Conservation (phyloP, 2,113 vertebrate genomes). For the Scophthalmus maximus region DNA sequence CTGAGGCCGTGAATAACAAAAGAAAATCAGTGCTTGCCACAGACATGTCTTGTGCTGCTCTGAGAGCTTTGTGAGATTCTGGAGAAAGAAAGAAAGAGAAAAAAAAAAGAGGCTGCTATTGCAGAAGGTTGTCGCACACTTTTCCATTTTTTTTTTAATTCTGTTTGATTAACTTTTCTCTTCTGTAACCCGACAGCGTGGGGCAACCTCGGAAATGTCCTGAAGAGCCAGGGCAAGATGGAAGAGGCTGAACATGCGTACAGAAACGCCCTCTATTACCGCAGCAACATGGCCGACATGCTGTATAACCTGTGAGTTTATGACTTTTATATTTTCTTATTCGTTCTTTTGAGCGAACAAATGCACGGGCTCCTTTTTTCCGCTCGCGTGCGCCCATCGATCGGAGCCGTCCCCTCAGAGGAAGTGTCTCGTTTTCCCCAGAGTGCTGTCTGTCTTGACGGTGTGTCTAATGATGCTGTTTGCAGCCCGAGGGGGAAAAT, state of each 20-base stretch:
- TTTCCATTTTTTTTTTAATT: no score
- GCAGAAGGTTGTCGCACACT: not conserved
- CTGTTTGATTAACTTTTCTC: conserved; percentile 36
- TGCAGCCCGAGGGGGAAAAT: conserved; percentile 37
- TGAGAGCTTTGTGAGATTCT: conserved; percentile 4
- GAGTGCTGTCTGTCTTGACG: conserved; percentile 48
- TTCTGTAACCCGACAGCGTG: conserved; percentile 86
- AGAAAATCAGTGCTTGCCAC: conserved; percentile 26
- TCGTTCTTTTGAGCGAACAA: not conserved
- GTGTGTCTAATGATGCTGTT: conserved; percentile 65
- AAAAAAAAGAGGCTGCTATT: no score
- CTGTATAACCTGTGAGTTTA: conserved; percentile 98
- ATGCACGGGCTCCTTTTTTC: not conserved
- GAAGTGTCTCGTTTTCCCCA: conserved; percentile 65
- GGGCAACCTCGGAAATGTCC: conserved; percentile 99
- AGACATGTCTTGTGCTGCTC: conserved; percentile 21
- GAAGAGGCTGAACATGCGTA: conserved; percentile 95
- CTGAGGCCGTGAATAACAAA: conserved; percentile 29
- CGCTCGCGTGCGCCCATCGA: conserved; percentile 56
- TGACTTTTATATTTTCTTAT: not conserved
- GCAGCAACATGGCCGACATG: conserved; percentile 99
- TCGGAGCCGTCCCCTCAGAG: conserved; percentile 55
- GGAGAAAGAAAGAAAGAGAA: no score
- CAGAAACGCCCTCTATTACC: conserved; percentile 96
- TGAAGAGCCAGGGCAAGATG: conserved; percentile 99